A percentile compares a stretch with the other conserved stretches of the same genome.
phyloP scores from a whole-genome alignment of 64 coral and sea anemone genomes.

The Hydrozoanthus tunicans region DNA sequence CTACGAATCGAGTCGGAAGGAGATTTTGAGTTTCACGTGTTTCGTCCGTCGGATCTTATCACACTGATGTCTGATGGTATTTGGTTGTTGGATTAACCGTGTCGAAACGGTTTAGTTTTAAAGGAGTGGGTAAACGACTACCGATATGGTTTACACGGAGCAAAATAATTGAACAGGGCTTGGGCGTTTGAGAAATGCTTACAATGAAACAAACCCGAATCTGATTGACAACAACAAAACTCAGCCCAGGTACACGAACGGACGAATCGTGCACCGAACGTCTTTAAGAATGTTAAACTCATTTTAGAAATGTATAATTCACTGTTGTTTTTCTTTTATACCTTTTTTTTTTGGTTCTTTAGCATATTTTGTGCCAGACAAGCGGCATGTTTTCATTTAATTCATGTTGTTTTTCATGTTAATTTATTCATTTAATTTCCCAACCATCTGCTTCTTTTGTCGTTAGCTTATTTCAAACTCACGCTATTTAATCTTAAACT shows the following conservation, averaged over 20 bases:
- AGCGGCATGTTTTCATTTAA: background rate
- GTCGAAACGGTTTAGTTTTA: background rate
- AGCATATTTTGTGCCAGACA: background rate
- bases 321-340: background rate
- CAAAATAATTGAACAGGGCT: background rate
- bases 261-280: no score
- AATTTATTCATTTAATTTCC: constrained; percentile 43
- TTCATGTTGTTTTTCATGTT: constrained; percentile 31
- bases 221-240: background rate
- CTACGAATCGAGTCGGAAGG: background rate
- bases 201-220: background rate
- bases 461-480: constrained; percentile 13
- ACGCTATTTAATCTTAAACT: constrained; percentile 28
- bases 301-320: background rate
- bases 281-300: background rate
- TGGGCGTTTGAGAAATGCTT: constrained; percentile 47
- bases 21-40: background rate
- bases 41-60: background rate
- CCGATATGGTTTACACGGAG: background rate
- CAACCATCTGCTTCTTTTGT: constrained; percentile 50
- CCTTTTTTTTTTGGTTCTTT: background rate
- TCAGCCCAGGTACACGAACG: no score
- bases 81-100: background rate
- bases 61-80: background rate
- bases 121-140: background rate